Base-by-base conservation (phyloP, 2,113 vertebrate species). In the Toxostoma redivivum region DNA sequence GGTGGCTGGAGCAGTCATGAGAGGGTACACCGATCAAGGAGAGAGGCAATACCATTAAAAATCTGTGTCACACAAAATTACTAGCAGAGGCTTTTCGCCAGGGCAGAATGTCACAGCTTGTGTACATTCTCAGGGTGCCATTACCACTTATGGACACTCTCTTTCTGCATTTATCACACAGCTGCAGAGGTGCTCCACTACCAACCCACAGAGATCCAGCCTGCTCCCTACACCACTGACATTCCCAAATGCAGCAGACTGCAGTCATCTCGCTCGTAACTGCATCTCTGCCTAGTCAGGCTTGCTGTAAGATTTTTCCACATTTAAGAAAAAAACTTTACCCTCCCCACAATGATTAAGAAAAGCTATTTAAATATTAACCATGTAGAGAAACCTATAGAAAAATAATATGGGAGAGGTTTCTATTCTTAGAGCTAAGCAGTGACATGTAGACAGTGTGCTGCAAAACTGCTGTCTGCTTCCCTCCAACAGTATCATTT, bases 281-380 rank as follows among this genome's bases (percentile, higher is more conserved):
- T 65, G 86, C 30, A 78, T 67, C 70, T 94, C 94, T 84, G 77
- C 88, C 77, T 65, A 86, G 79, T 74, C 85, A 95, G 81, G 57
- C 83, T 97, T 89, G 58, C 72, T 86, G 83, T 57, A 90, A 88
- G 61, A 45, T 77, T 89, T 92, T 82, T 87, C 51, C 94, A 86
- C n/a, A 50, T 88, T 95, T 88, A 96, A 93, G 60, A 74, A 74
- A 48, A n/a, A 37, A 90, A 42, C 7, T 18, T 74, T 64, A 45
- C 83, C 87, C 37, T 44, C 48, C 82, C 16, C 1, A 1, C 10
- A 4, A 78, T n/a, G 13, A 95, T 87, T 90, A 50, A 74, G 76
- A 93, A 73, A 28, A 77, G 76, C 77, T 94, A 91, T 93, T 98
- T 94, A 96, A 96, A 88, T 94, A 96, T 95, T 94, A 97, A 95